Evolutionary conservation across 1,140 invertebrate genomes (phyloP), one percentile per base, ranked within the genome.

Genomic region (Mercenaria mercenaria): DNA sequence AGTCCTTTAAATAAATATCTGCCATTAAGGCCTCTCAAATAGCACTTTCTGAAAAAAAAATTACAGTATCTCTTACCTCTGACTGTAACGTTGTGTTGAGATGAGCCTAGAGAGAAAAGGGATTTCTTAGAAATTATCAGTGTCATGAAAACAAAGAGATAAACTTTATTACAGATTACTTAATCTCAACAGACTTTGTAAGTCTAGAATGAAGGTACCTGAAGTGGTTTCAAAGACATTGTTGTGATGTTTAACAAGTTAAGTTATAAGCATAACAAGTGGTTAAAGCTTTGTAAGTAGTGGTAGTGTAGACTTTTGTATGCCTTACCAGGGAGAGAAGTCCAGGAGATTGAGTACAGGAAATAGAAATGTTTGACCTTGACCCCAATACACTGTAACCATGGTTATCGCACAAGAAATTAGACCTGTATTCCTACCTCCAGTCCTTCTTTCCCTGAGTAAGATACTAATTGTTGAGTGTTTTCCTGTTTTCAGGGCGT

Each of bases 271-370:
- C 26, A 18, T 64, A 85, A 56, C 83, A 88, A 80, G 77, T 80
- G 86, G 86, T 88, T 88, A 72, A 81, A 88, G 86, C n/a, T 59
- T 79, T 88, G 86, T 39, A 13, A 79, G 50, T 80, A 88, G 76
- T 26, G 26, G 76, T 88, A 88, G 86, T 88, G 76, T 88, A 88
- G 86, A 88, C 20, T n/a, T 67, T 72, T 61, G 18, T 69, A 69
- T 39, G 50, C 59, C 86, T 88, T 88, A 67, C 86, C 86, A 88
- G 77, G 86, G 77, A 88, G 84, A 74, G 77, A 88, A 69, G 77
- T 39, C 37, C 56, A 23, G 20, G 86, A 56, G 86, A 67, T 43
- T 26, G 52, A 50, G 50, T 87, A 87, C 85, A 88, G 86, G 77
- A 52, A 76, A 81, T 61, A 41, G 56, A 81, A 52, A 29, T 37